Evolutionary conservation across 2,797 vertebrate genomes (phyloP).

Genomic region (Enteromius mattozi): DNA sequence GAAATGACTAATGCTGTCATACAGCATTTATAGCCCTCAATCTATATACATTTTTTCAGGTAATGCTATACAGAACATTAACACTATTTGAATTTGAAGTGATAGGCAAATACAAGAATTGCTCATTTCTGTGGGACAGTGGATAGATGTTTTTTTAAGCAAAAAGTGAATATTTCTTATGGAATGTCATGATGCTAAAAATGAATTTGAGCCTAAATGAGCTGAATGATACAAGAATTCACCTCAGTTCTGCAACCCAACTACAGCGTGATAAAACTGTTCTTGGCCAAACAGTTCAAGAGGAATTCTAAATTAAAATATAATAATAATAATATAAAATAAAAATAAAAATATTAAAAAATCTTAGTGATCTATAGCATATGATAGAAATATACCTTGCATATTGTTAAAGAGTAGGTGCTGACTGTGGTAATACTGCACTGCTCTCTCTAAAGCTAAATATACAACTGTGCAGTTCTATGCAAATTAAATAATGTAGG

Average conservation of each 20-base stretch:
- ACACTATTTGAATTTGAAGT: conserved; percentile 19
- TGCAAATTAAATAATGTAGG: conserved; percentile 1
- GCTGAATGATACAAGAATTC: background rate
- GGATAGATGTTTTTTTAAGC: background rate
- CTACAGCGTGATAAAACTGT: background rate
- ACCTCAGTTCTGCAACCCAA: background rate
- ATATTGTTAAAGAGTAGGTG: background rate
- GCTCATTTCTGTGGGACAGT: background rate
- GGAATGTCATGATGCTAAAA: background rate
- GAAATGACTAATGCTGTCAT: conserved; percentile 42
- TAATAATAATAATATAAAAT: background rate
- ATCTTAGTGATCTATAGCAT: background rate
- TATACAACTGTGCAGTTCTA: background rate
- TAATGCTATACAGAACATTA: background rate
- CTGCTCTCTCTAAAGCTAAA: conserved; percentile 11
- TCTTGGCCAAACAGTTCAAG: background rate
- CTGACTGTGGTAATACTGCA: background rate
- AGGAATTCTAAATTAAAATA: background rate
- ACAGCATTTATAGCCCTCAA: conserved; percentile 26
- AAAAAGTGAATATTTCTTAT: conserved; percentile 7
- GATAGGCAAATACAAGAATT: conserved; percentile 16
- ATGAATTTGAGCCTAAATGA: background rate
- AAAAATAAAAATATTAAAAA: too few species aligned
- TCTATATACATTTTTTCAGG: conserved; percentile 15
- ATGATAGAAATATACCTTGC: background rate